Evolutionary conservation across 1,140 invertebrate genomes (phyloP).

Genomic region (Coelopa frigida): DNA sequence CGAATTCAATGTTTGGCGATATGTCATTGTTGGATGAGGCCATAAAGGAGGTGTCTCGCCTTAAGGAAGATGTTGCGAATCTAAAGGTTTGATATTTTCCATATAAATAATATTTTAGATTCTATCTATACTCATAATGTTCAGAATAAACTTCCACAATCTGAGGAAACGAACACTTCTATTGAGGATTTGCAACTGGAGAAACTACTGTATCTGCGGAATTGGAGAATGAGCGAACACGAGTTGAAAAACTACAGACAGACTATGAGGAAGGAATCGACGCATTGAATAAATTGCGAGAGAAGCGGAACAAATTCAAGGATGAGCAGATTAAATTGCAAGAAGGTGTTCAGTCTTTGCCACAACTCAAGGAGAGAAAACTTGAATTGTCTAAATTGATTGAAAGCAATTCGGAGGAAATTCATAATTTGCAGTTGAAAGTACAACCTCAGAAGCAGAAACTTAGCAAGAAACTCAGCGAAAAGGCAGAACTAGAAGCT

Average conservation of each 20-base stretch:
- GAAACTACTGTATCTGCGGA: constrained; percentile 26
- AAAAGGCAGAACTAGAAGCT: constrained; percentile 43
- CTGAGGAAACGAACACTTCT: constrained; percentile 24
- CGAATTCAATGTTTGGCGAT: constrained; percentile 55
- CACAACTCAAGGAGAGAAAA: constrained; percentile 35
- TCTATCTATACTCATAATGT: constrained; percentile 7
- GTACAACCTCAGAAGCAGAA: constrained; percentile 44
- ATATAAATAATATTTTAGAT: background rate
- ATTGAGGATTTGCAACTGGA: constrained; percentile 32
- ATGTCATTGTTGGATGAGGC: constrained; percentile 59
- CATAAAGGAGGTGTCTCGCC: constrained; percentile 48
- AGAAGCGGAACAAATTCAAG: constrained; percentile 23
- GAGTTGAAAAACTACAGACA: constrained; percentile 50
- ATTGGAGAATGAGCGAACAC: constrained; percentile 24
- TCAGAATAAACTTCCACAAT: constrained; percentile 32
- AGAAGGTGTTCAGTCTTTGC: constrained; percentile 40
- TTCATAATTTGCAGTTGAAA: constrained; percentile 38
- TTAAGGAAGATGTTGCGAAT: constrained; percentile 27
- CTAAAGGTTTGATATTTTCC: constrained; percentile 20
- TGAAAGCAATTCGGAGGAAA: constrained; percentile 40
- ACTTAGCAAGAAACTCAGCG: constrained; percentile 35
- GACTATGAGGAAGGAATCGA: constrained; percentile 47
- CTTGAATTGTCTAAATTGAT: constrained; percentile 29
- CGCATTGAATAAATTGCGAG: constrained; percentile 29
- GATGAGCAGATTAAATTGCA: constrained; percentile 36